Conservation (phyloP, 2,888 invertebrate genomes). For the Busseola fusca region DNA sequence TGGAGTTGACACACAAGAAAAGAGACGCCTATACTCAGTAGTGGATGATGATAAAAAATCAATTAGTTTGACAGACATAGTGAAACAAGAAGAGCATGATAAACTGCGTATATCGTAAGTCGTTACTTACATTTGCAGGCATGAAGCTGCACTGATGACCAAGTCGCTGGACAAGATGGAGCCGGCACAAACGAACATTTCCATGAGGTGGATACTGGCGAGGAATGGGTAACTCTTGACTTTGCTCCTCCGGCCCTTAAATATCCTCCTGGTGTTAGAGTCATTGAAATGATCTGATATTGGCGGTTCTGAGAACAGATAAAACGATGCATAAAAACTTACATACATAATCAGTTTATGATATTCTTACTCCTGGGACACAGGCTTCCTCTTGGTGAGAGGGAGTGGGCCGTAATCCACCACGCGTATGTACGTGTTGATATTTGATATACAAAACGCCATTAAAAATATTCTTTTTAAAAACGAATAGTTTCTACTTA, state of each 20-base stretch:
- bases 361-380: too few relatives aligned
- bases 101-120: neutral
- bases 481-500: slow-evolving; percentile 38
- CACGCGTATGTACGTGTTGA: too few relatives aligned
- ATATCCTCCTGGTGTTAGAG: slow-evolving; percentile 62
- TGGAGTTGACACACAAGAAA: too few relatives aligned
- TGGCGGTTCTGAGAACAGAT: slow-evolving; percentile 30
- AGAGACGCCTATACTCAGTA: too few relatives aligned
- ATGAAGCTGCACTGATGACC: slow-evolving; percentile 72
- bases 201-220: slow-evolving; percentile 65
- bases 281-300: slow-evolving; percentile 7
- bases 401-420: too few relatives aligned
- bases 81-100: neutral
- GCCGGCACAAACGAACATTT: slow-evolving; percentile 66
- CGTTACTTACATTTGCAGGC: slow-evolving; percentile 68
- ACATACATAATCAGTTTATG: too few relatives aligned
- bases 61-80: too few relatives aligned
- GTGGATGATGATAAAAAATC: neutral
- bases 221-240: slow-evolving; percentile 66
- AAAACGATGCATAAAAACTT: too few relatives aligned
- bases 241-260: slow-evolving; percentile 51
- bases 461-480: neutral
- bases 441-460: too few relatives aligned
- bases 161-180: slow-evolving; percentile 67
- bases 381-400: too few relatives aligned